phyloP scores from a whole-genome alignment of 2,797 vertebrate species.

The Gymnocypris eckloni region DNA sequence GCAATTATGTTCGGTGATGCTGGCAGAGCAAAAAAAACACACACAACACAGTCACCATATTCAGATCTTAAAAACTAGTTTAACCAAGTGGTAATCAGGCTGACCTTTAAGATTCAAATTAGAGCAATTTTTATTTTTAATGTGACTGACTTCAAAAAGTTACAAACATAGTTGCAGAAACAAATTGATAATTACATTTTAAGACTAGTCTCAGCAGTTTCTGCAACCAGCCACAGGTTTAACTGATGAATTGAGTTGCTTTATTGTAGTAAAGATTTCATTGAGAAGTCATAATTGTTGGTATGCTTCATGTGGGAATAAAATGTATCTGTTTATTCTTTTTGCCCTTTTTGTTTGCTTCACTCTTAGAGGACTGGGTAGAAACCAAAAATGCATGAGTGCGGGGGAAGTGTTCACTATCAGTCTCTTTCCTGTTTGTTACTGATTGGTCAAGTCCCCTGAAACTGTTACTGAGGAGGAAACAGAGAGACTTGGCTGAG shows the following conservation, averaged over 20 bases:
- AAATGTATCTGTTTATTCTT: neutral
- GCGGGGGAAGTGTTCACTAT: constrained; percentile 48
- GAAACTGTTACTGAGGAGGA: constrained; percentile 37
- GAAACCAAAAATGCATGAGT: constrained; percentile 5
- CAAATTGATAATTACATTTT: neutral
- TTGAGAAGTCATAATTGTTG: neutral
- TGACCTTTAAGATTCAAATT: neutral
- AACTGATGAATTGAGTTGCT: neutral
- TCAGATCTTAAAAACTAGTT: neutral
- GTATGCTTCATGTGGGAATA: neutral
- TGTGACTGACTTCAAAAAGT: neutral
- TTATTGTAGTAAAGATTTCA: neutral
- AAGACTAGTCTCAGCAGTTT: neutral
- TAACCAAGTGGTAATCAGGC: neutral
- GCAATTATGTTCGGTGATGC: neutral
- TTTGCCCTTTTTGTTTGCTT: neutral
- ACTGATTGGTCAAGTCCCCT: constrained; percentile 45
- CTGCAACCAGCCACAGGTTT: neutral
- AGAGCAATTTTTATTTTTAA: no score
- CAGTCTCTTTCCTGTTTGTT: constrained; percentile 54
- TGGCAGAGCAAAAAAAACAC: neutral
- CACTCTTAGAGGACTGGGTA: neutral
- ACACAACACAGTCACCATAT: neutral
- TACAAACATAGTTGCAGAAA: neutral
- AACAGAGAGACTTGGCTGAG: constrained; percentile 15